Evolutionary conservation across 1,140 invertebrate species (phyloP).

Genomic region (Sinonovacula constricta): DNA sequence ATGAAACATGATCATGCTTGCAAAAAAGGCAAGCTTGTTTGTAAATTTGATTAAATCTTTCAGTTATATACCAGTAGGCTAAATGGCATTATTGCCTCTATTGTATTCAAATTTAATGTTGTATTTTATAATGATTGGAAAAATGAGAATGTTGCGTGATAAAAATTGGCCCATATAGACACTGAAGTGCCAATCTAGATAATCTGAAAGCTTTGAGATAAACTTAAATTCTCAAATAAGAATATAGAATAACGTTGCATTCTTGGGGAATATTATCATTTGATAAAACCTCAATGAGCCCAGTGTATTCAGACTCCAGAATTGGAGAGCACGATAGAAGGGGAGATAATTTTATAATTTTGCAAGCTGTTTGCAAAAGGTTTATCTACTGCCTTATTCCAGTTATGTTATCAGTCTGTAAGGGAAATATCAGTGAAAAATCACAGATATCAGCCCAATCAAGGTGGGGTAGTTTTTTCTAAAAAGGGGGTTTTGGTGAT

Average conservation of each 20-base stretch:
- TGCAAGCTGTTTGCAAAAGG: slow-evolving; percentile 48
- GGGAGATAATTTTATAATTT: slow-evolving; percentile 56
- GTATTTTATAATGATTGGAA: no score
- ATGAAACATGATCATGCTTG: no score
- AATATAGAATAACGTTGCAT: slow-evolving; percentile 43
- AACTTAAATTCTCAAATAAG: slow-evolving; percentile 45
- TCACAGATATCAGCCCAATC: slow-evolving; percentile 28
- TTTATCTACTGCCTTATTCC: slow-evolving; percentile 48
- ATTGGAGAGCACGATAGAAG: slow-evolving; percentile 44
- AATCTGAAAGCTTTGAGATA: slow-evolving; percentile 4
- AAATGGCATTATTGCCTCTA: no score
- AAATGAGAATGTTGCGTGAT: no score
- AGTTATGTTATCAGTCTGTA: slow-evolving; percentile 46
- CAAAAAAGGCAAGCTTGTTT: no score
- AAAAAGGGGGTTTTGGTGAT: no score
- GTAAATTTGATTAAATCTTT: no score
- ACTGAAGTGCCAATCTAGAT: no score
- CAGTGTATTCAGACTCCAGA: slow-evolving; percentile 29
- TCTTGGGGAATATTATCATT: slow-evolving; percentile 46
- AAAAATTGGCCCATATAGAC: no score
- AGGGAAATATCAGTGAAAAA: slow-evolving; percentile 43
- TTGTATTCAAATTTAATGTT: no score
- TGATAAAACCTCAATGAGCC: slow-evolving; percentile 53
- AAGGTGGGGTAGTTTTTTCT: slow-evolving; percentile 54
- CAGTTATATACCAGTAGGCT: no score